Evolutionary conservation across 2,888 invertebrate genomes (phyloP), one percentile per base, ranked within the genome.

Genomic region (Drosophila lacicola): DNA sequence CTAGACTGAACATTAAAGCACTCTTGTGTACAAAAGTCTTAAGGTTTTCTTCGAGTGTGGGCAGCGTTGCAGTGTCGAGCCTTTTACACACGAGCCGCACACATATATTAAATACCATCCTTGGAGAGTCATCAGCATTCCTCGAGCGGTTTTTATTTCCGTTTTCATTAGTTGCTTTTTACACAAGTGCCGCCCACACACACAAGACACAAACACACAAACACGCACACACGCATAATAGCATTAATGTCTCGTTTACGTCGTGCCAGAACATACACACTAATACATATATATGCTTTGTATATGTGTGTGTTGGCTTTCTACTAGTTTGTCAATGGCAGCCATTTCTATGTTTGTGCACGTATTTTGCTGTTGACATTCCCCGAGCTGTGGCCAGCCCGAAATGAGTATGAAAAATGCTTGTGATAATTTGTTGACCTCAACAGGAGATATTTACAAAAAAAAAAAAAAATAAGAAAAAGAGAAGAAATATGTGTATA

Each of bases 111-210:
- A 87, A 89, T 89, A 83, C 83, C 90, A 86, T 87, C 87, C 87
- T 87, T 86, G 86, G 87, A 87, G 87, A 87, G 88, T 88, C 87
- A 89, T 87, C 87, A 87, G 87, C 86, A 87, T 87, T 89, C 88
- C 87, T 89, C 83, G 79, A 86, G 87, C 86, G 86, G 89, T 87
- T 87, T 86, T 87, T 87, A 87, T 89, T 87, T 87, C 83, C 87
- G 84, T 87, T 87, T 88, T 89, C 87, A 87, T 87, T 87, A 87
- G 90, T 86, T 84, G 85, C 89, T 87, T 86, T 88, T 88, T 88
- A 87, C 82, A 89, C 85, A 87, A 87, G 89, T 82, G 85, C 74
- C 71, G 69, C 83, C 74, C 81, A 74, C 73, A 61, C 46, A 65
- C 58, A 77, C 71, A 58, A 53, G 57, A 65, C 58, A 77, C 71